Base-by-base conservation (phyloP, 2,888 invertebrate species). In the Hypena proboscidalis region DNA sequence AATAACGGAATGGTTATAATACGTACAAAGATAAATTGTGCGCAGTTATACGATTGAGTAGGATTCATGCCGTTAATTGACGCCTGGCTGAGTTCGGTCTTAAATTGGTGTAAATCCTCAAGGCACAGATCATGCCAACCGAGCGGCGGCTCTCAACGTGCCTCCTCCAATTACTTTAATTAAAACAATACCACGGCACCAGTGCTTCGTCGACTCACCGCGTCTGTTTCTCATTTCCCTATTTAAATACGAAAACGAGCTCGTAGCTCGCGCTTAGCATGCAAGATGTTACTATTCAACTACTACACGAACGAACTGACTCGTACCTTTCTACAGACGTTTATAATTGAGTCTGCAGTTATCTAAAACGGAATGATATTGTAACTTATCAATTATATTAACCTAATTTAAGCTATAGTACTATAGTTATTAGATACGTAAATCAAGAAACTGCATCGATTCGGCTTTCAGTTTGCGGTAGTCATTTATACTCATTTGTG, bases 141-240 rank as follows among this genome's bases (percentile, higher is more conserved):
- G 82, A 83, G 83, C 80, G 83, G 70, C 79, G 77, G 83, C 83
- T 78, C 89, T 85, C 85, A 73, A 81, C 84, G 85, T 85, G 85
- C 85, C 88, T 89, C 85, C 86, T 87, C 89, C 90, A 90, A 90
- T 90, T 90, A 90, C 88, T 90, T 90, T 90, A 90, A 90, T 90
- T 90, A 90, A 90, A 90, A 90, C 90, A 90, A 90, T 88, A 89
- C 85, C 83, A 83, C 81, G 85, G 80, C 78, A 85, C 81, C 83
- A 86, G 80, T 80, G 83, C 83, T 85, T 77, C 87, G 86, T 84
- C 85, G 87, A 85, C 84, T 87, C 86, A 80, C 82, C 81, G 87
- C 81, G 80, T 84, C 85, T 88, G 89, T 87, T 88, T 89, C 87
- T 86, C 83, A 88, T 89, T 89, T 90, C 84, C 88, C 85, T 89